Base-by-base conservation (phyloP, 2,797 vertebrate genomes). In the Helostoma temminkii region DNA sequence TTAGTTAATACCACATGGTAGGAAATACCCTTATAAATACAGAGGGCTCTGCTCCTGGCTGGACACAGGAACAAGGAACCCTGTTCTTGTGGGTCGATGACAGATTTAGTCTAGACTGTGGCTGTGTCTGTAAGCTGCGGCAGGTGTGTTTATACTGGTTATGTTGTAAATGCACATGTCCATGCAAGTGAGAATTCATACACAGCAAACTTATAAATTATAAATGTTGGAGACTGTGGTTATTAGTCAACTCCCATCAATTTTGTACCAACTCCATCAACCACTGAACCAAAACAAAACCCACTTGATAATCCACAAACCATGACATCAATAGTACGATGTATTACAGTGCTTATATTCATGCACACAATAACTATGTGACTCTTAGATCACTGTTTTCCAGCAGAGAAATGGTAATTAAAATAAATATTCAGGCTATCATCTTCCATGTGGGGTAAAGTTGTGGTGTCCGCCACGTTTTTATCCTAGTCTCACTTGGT, bases 61-160 rank as follows among this genome's bases (percentile, higher is more conserved):
- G 76, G 71, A 71, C 48, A 14, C 70, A 28, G 28, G 63, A 80
- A 88, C 83, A 87, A 82, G 74, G 74, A 69, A 73, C 59, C 71
- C 77, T 81, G 82, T 90, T 84, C 66, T 88, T 76, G 63, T 71
- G 41, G 24, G 52, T 50, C 24, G 48, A 74, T 59, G 74, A 76
- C 65, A 77, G 82, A 68, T 79, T 74, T 45, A 57, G 86, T 88
- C 89, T 88, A 87, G 88, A 88, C 88, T 34, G 70, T 47, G 47
- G 66, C 52, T 69, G 76, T 53, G 76, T 83, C 78, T 81, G 77
- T 48, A 47, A 34, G 55, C 55, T 30, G 24, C 4, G 10, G 45
- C 81, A 80, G 85, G 75, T 81, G 80, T 73, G 71, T 81, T 71
- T 63, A 50, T 54, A 26, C 24, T 30, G 21, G 34, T 21, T 21